These are phyloP conservation scores for Drosophila infuscata DNA, from an alignment of 2,888 invertebrate genomes.

Conservation along the genomic window DNA sequence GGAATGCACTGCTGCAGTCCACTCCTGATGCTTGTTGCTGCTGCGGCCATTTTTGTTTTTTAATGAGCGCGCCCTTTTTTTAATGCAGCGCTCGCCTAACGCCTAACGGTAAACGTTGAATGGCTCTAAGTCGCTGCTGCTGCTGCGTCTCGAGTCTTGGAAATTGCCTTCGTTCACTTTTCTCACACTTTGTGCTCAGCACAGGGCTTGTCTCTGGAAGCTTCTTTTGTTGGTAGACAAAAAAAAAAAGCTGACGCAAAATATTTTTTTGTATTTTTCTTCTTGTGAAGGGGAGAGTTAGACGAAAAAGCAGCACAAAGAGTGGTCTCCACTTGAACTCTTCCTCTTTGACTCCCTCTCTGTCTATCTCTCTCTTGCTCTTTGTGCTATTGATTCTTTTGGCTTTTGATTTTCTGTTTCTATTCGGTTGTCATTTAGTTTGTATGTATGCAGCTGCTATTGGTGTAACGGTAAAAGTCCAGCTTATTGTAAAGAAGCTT, in stretches of 20 bases:
- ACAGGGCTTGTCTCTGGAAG: conserved; percentile 49
- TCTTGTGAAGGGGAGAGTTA: conserved; percentile 19
- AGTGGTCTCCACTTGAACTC: conserved; percentile 40
- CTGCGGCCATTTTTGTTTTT: conserved; percentile 46
- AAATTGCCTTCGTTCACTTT: conserved; percentile 45
- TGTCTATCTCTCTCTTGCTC: conserved; percentile 13
- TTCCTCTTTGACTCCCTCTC: conserved; percentile 23
- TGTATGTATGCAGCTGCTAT: conserved; percentile 46
- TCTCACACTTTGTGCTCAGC: conserved; percentile 51
- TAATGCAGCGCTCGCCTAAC: conserved; percentile 47
- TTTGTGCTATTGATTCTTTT: conserved; percentile 17
- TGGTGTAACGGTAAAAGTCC: conserved; percentile 44
- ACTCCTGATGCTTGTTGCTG: conserved; percentile 40
- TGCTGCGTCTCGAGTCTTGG: conserved; percentile 8
- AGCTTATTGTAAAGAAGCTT: conserved; percentile 42
- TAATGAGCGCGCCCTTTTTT: conserved; percentile 72
- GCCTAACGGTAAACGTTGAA: conserved; percentile 69
- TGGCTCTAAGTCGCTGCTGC: conserved; percentile 14
- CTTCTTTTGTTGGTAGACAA: conserved; percentile 43
- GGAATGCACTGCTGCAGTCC: conserved; percentile 36
- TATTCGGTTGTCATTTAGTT: conserved; percentile 24
- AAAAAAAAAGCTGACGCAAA: conserved; percentile 65
- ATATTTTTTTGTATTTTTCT: conserved; percentile 11
- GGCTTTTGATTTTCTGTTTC: conserved; percentile 26
- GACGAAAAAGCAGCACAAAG: conserved; percentile 39